phyloP scores from a whole-genome alignment of 1,140 invertebrate genomes.

The Zophobas morio region DNA sequence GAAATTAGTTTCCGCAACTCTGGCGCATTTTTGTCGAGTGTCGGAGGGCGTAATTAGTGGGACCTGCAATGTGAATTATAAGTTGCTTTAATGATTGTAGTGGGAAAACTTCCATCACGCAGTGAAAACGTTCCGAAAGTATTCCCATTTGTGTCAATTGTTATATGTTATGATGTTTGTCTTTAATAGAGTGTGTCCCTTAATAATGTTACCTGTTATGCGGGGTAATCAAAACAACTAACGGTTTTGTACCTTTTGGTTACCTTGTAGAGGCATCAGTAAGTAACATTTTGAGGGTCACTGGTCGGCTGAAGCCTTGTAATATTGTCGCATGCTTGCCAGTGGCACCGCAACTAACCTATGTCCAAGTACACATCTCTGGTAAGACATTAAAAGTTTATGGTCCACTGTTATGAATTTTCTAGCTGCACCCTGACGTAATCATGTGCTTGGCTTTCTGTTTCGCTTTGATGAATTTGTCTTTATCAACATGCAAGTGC shows the following conservation, averaged over 20 bases:
- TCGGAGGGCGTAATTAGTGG: conserved; percentile 17
- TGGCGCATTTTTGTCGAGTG: not conserved
- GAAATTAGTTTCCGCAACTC: conserved; percentile 30
- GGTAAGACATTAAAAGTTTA: conserved; percentile 67
- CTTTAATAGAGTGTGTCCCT: conserved; percentile 28
- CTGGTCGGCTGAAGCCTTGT: conserved; percentile 61
- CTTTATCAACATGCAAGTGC: not conserved
- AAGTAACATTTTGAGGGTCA: conserved; percentile 57
- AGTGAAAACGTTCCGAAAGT: not conserved
- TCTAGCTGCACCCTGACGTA: conserved; percentile 15
- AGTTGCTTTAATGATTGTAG: not conserved
- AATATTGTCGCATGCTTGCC: conserved; percentile 66
- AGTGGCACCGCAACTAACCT: conserved; percentile 68
- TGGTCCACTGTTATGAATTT: conserved; percentile 29
- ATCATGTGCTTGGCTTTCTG: conserved; percentile 15
- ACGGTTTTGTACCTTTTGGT: conserved; percentile 36
- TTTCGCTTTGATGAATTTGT: not conserved
- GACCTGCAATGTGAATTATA: conserved; percentile 5
- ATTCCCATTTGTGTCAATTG: conserved; percentile 27
- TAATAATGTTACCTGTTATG: conserved; percentile 35
- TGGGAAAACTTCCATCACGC: conserved; percentile 10
- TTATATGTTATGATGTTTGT: conserved; percentile 22
- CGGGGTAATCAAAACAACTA: conserved; percentile 40
- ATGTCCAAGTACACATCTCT: conserved; percentile 75
- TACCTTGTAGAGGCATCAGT: conserved; percentile 44